Base-by-base conservation (phyloP, 64 coral and sea anemone genomes). In the Actinia tenebrosa region DNA sequence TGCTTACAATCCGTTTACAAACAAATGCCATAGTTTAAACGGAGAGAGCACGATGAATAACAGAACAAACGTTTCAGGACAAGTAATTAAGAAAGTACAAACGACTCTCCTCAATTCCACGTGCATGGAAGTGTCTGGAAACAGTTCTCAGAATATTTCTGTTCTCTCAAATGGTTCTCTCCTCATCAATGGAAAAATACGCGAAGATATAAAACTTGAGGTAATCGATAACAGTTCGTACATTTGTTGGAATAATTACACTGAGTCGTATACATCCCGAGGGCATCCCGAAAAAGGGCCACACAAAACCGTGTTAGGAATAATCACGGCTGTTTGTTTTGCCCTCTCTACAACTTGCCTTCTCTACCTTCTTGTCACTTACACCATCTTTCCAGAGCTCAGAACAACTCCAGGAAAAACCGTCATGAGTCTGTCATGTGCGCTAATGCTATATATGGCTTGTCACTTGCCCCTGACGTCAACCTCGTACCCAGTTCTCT, bases 171-270 rank as follows among this genome's bases (percentile, higher is more conserved):
- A 75, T 75, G 69, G 69, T 15, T 30, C 23, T 42, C 18, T 75
- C 26, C 1, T 25, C 14, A 75, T 75, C 15, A 75, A 42, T 1
- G 69, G 69, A 10, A 14, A 10, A 75, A 16, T 75, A 30, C 69
- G 69, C 25, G 7, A 13, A 2, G 69, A 75, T 25, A 5, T 75
- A 4, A 26, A 30, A 9, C 25, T 81, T 20, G 20, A 9, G 79
- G 79, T 81, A 52, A 53, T 81, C 50, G 79, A 81, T 81, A 81
- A 81, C 50, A 81, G 44, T 20, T 81, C 79, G 79, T 81, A 22
- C 15, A 81, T 81, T 37, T 81, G 79, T 81, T n/a, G 46, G 79
- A 81, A 53, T 81, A 20, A 81, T 37, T 37, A 37, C n/a, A 75
- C 6, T 75, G 9, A n/a, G 3, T 75, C 69, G 3, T 11, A 5